Base-by-base conservation (phyloP, 2,888 invertebrate species). In the Heliconius aoede region DNA sequence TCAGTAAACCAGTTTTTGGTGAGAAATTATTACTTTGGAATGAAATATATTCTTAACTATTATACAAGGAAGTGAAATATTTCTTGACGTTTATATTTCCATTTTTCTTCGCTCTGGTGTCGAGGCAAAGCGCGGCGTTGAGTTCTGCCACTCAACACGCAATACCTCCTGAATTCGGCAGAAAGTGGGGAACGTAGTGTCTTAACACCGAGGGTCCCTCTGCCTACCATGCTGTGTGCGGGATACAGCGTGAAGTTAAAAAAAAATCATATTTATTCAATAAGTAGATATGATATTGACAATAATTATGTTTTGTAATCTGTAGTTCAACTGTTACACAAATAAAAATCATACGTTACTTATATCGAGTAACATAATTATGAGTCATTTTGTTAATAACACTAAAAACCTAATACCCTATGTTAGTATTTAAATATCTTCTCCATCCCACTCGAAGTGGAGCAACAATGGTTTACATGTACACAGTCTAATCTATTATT, bases 1-100 rank as follows among this genome's bases (percentile, higher is more conserved):
- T 74, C 13, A 26, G 65, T 74, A 74, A 67, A 67, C 74, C 67
- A 74, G 21, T 51, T 67, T 36, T 26, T 58, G 36, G 30, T 15
- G 51, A 51, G 46, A 65, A 36, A 36, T 36, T 65, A 36, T 40
- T 36, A 65, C 24, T 68, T 68, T 28, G 30, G 28, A 30, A 9
- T 51, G 26, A 28, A 68, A 68, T 68, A 21, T 18, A 18, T 26
- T n/a, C 3, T 68, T 46, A 24, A 46, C 26, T 4, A 36, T n/a
- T n/a, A n/a, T n/a, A n/a, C n/a, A n/a, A n/a, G n/a, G n/a, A n/a
- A n/a, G n/a, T 51, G 9, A 11, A 24, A 3, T 58, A 3, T 24
- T 55, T n/a, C n/a, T n/a, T n/a, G n/a, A n/a, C n/a, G 13, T 40
- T 55, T 1, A 58, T 58, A 4, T 58, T 24, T 24, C 4, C 4